Conservation (phyloP, 2,797 vertebrate species). For the Perodicticus potto region DNA sequence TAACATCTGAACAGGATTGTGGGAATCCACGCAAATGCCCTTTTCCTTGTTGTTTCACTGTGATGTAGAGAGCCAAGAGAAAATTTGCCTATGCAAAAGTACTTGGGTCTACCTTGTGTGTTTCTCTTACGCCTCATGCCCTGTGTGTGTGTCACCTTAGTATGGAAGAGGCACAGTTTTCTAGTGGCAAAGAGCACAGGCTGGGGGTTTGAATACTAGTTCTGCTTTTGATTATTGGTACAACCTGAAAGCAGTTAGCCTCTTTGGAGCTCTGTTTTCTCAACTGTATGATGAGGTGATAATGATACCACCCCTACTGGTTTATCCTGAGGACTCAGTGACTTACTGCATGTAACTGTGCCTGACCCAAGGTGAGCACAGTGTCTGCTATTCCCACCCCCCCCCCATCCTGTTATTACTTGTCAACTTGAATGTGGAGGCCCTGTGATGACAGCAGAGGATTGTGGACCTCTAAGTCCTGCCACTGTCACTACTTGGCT, state of each 20-base stretch:
- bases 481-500: neutral
- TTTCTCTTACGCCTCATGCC: neutral
- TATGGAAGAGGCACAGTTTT: neutral
- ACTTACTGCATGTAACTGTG: neutral
- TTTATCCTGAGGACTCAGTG: neutral
- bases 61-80: neutral
- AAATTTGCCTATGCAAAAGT: neutral
- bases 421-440: neutral
- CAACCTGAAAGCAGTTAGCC: neutral
- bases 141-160: fast-evolving
- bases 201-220: neutral
- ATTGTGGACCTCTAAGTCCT: neutral
- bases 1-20: neutral
- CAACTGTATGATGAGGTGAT: neutral
- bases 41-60: neutral
- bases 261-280: neutral
- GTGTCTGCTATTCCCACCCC: fast-evolving
- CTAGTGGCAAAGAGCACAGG: neutral
- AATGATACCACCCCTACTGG: neutral
- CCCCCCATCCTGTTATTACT: neutral
- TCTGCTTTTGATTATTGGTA: neutral
- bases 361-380: fast-evolving
- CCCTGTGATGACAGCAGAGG: fast-evolving
- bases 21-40: neutral
- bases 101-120: neutral